Percentiles rank a stretch among this genome's conserved stretches.
Conservation (phyloP, 2,113 vertebrate species). For the Xyliphius kryptos region DNA sequence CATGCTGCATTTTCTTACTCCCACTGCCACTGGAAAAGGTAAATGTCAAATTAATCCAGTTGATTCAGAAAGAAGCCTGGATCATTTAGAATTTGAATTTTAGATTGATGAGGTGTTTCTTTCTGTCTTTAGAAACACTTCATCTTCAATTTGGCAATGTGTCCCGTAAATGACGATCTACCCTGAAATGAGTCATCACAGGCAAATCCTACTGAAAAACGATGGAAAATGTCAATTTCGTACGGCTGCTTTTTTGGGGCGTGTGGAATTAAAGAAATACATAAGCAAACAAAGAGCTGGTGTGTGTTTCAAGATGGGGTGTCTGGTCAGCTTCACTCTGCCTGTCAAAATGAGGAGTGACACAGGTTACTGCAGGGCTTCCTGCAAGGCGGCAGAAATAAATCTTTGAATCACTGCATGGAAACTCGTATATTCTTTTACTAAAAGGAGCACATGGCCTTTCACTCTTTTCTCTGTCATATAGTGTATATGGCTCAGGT, state of each 20-base stretch:
- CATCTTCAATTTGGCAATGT: conserved; percentile 62
- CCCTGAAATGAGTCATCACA: conserved; percentile 86
- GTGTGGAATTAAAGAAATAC: conserved; percentile 49
- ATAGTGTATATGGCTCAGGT: too few relatives aligned
- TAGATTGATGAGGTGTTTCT: conserved; percentile 47
- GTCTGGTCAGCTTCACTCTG: conserved; percentile 82
- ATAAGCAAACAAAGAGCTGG: conserved; percentile 82
- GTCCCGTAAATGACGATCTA: conserved; percentile 79
- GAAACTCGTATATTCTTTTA: conserved; percentile 55
- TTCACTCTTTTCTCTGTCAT: conserved; percentile 30
- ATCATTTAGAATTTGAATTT: conserved; percentile 11
- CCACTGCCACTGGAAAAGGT: too few relatives aligned
- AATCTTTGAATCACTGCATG: conserved; percentile 57
- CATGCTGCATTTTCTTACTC: too few relatives aligned
- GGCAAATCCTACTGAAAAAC: conserved; percentile 66
- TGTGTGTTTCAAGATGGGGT: conserved; percentile 83
- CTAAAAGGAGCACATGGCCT: conserved; percentile 54
- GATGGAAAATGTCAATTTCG: conserved; percentile 77
- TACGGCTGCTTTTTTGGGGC: conserved; percentile 51
- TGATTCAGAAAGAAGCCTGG: too few relatives aligned
- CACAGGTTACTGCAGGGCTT: conserved; percentile 82
- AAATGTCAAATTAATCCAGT: too few relatives aligned
- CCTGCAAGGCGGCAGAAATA: conserved; percentile 52
- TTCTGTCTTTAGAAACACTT: conserved; percentile 55
- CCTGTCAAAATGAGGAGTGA: conserved; percentile 78